Conservation (phyloP, 2,888 invertebrate genomes). For the Phyllotreta cruciferae region DNA sequence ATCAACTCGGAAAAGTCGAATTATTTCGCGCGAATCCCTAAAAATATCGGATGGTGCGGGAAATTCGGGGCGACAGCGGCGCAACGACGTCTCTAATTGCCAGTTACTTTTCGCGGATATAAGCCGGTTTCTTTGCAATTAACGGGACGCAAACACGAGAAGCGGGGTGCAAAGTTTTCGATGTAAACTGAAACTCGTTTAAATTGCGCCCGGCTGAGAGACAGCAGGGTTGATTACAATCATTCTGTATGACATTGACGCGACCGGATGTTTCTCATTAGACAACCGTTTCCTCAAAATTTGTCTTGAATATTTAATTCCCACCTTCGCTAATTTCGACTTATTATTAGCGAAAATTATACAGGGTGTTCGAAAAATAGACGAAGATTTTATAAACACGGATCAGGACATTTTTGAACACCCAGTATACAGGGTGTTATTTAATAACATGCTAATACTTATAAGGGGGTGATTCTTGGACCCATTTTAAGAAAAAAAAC, state of each 20-base stretch:
- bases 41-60: too few species aligned
- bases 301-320: not conserved
- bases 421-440: too few species aligned
- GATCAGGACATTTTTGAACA: too few species aligned
- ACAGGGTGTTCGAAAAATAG: too few species aligned
- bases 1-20: slow-evolving; percentile 6
- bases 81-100: not conserved
- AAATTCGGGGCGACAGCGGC: not conserved
- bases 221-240: slow-evolving; percentile 8
- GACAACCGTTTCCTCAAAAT: not conserved
- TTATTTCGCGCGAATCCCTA: not conserved
- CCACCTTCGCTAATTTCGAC: not conserved
- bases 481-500: too few species aligned
- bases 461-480: too few species aligned
- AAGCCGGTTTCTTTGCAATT: slow-evolving; percentile 1
- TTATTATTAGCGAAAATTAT: too few species aligned
- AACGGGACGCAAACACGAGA: too few species aligned
- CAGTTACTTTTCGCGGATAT: not conserved
- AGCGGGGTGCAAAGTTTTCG: slow-evolving; percentile 11
- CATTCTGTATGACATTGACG: slow-evolving; percentile 7
- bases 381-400: too few species aligned
- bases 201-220: slow-evolving; percentile 9
- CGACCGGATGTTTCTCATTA: slow-evolving; percentile 11
- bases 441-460: too few species aligned
- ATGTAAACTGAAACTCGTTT: slow-evolving; percentile 25